Evolutionary conservation across 2,888 invertebrate genomes (phyloP).

Genomic region (Ormyrus labotus): DNA sequence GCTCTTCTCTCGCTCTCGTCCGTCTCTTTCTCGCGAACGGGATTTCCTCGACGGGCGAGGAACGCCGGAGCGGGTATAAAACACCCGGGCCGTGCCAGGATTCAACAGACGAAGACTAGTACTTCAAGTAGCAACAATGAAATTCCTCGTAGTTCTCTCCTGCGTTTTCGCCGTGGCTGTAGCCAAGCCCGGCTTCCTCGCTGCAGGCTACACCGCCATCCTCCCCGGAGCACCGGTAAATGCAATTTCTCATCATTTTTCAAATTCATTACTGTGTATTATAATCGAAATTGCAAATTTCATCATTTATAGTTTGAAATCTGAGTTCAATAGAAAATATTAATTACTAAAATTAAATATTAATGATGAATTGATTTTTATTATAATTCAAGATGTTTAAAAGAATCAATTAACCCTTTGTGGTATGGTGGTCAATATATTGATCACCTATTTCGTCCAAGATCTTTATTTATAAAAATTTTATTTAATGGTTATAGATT

Average conservation of each 20-base stretch:
- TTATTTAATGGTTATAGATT: too few species aligned
- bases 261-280: too few species aligned
- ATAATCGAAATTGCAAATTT: too few species aligned
- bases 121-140: slow-evolving; percentile 51
- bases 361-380: too few species aligned
- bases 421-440: too few species aligned
- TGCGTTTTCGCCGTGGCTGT: slow-evolving; percentile 56
- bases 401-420: too few species aligned
- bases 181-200: slow-evolving; percentile 59
- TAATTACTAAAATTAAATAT: too few species aligned
- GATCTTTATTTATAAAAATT: too few species aligned
- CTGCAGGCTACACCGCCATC: not conserved
- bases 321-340: too few species aligned
- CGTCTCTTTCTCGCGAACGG: not conserved
- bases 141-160: slow-evolving; percentile 56
- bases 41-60: slow-evolving; percentile 3
- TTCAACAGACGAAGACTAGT: slow-evolving; percentile 39
- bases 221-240: slow-evolving; percentile 55
- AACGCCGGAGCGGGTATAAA: slow-evolving; percentile 21
- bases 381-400: too few species aligned
- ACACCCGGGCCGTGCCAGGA: slow-evolving; percentile 11
- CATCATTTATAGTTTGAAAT: too few species aligned
- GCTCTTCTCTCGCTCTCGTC: not conserved
- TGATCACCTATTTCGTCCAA: too few species aligned
- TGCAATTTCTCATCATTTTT: not conserved